phyloP scores from a whole-genome alignment of 2,113 vertebrate species.

The Rostratula benghalensis region DNA sequence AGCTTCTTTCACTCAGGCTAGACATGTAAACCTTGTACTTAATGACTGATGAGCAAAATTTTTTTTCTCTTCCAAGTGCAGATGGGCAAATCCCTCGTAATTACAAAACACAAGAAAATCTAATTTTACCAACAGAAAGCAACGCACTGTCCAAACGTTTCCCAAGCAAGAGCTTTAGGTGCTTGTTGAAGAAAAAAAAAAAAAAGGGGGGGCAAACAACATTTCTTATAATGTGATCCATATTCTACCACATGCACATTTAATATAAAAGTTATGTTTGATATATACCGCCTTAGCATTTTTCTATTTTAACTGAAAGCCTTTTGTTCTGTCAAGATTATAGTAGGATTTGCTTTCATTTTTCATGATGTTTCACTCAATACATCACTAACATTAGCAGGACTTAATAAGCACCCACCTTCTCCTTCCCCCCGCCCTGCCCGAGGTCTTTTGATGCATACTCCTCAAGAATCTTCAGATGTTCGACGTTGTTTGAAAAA shows the following conservation, averaged over 20 bases:
- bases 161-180: constrained; percentile 50
- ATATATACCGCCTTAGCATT: constrained; percentile 66
- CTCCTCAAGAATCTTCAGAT: background rate
- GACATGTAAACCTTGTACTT: constrained; percentile 66
- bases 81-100: constrained; percentile 32
- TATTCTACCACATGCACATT: constrained; percentile 65
- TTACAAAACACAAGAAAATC: constrained; percentile 40
- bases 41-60: constrained; percentile 64
- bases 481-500: background rate
- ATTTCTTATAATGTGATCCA: constrained; percentile 74
- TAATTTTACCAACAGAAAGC: constrained; percentile 31
- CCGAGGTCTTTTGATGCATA: background rate
- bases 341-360: constrained; percentile 73
- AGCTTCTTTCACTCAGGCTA: constrained; percentile 52
- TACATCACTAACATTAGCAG: constrained; percentile 71
- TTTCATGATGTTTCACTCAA: constrained; percentile 72
- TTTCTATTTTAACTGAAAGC: constrained; percentile 72
- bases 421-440: background rate
- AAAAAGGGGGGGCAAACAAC: constrained; percentile 19
- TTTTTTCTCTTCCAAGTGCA: constrained; percentile 51
- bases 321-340: constrained; percentile 80
- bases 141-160: background rate
- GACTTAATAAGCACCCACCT: constrained; percentile 48
- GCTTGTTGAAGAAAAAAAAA: background rate
- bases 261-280: constrained; percentile 77